Base-by-base conservation (phyloP, 2,888 invertebrate species). In the Syrphus vitripennis region DNA sequence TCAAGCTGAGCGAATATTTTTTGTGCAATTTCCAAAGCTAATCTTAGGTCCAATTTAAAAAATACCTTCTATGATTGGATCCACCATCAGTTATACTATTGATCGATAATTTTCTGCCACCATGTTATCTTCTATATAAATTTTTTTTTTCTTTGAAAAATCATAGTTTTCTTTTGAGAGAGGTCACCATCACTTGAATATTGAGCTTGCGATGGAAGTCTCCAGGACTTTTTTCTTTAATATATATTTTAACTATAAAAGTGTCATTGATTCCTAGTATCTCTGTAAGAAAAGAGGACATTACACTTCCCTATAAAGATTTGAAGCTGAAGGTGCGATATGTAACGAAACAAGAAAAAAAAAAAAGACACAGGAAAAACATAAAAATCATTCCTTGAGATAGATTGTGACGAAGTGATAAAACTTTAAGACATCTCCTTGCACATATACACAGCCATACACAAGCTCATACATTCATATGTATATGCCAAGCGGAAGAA, bases 381-480 rank as follows among this genome's bases (percentile, higher is more conserved):
- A 37, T 67, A 53, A 86, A 86, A 55, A 86, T 86, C 81, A 74
- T 78, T 77, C 55, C 61, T 29, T 50, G 59, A 59, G 76, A 81
- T 72, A 76, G 81, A 71, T 77, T 70, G 76, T 81, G 77, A 81
- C 72, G 76, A 57, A 67, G 77, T 81, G 84, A 86, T 86, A 81
- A 86, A 86, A 86, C 77, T 86, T 86, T 77, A 77, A 86, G 82
- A 76, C 61, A 77, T 77, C 67, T 48, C 16, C 9, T 6, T 55
- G 29, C 70, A 45, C 50, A 42, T 7, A 75, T 16, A 65, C 12
- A 19, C 42, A 42, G 7, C 19, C 69, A 48, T 14, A 24, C 37
- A 24, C 14, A 21, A 16, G 16, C 4, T 6, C 16, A 34, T 10
- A 19, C n/a, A 26, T 50, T 16, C 26, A 63, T 24, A 16, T 7